Evolutionary conservation across 1,140 invertebrate species (phyloP), one percentile per base, ranked within the genome.

Genomic region (Eriocheir sinensis): DNA sequence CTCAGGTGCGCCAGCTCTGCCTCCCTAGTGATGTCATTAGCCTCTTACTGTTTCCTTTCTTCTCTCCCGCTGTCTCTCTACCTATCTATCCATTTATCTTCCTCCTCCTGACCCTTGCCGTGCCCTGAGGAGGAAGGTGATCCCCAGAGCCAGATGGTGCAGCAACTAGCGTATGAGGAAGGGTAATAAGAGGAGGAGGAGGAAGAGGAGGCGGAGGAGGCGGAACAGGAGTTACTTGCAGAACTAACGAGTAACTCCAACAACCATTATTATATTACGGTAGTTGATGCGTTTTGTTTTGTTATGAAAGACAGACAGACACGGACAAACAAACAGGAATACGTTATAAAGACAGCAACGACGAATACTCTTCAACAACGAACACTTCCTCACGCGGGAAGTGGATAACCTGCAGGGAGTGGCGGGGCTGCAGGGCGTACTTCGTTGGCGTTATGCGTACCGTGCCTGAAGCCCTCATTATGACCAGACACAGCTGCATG

Each of bases 131-230:
- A 72, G 60, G 60, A 72, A n/a, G 12, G 27, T 72, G 60, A 72
- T 72, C 60, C n/a, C 60, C 60, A 72, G n/a, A n/a, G 60, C 60
- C 60, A 72, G 60, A 72, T 72, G 60, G 60, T n/a, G 60, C 60
- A 72, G 60, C 60, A 72, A n/a, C n/a, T 72, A n/a, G 60, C 27
- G n/a, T 72, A 72, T n/a, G 60, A 72, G 60, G 8, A 72, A 72
- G 60, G n/a, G n/a, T 6, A n/a, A 72, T 4, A n/a, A n/a, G 21
- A 72, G 60, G 60, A 72, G 60, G 60, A n/a, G 60, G 60, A 72
- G 21, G 6, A 72, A n/a, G 60, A 72, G 60, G 48, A 9, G 48
- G 48, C 2, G 48, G 48, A 53, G 48, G 60, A 72, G 60, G 21
- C 27, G 60, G 60, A 72, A n/a, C 21, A 72, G 60, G 60, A 72